These are phyloP conservation scores for Ophion slaviceki DNA, from an alignment of 2,888 invertebrate species.

Conservation along the genomic window DNA sequence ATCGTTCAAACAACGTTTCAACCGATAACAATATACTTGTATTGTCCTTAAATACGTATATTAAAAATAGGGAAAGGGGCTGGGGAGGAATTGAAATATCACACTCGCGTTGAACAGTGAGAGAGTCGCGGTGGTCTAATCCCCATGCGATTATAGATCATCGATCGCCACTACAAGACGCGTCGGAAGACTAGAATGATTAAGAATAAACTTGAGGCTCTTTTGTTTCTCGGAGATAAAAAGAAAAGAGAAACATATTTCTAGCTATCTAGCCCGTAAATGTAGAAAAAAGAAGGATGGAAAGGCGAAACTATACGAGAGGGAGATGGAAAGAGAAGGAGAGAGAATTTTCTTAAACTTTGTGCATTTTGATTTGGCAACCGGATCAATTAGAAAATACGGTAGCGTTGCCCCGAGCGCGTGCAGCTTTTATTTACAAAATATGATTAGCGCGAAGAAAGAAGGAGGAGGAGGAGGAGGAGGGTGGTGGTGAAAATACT, in stretches of 20 bases:
- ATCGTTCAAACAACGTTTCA: too few species aligned
- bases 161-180: slow-evolving; percentile 77
- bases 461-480: slow-evolving; percentile 10
- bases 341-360: slow-evolving; percentile 50
- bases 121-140: slow-evolving; percentile 59
- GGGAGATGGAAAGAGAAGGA: slow-evolving; percentile 12
- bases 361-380: slow-evolving; percentile 65
- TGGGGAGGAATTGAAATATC: slow-evolving; percentile 19
- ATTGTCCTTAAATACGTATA: too few species aligned
- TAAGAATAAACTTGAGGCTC: slow-evolving; percentile 75
- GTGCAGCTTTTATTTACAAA: slow-evolving; percentile 59
- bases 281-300: slow-evolving; percentile 30
- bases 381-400: slow-evolving; percentile 18
- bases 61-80: too few species aligned
- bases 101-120: slow-evolving; percentile 55
- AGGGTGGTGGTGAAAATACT: neutral
- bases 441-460: slow-evolving; percentile 40
- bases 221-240: slow-evolving; percentile 23
- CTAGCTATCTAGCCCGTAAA: slow-evolving; percentile 50
- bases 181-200: slow-evolving; percentile 82
- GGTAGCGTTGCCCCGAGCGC: neutral
- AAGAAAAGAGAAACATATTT: slow-evolving; percentile 19
- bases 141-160: slow-evolving; percentile 65
- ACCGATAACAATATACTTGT: too few species aligned
- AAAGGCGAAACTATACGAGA: neutral